Base-by-base conservation (phyloP, 2,113 vertebrate genomes). In the Dipodomys merriami region DNA sequence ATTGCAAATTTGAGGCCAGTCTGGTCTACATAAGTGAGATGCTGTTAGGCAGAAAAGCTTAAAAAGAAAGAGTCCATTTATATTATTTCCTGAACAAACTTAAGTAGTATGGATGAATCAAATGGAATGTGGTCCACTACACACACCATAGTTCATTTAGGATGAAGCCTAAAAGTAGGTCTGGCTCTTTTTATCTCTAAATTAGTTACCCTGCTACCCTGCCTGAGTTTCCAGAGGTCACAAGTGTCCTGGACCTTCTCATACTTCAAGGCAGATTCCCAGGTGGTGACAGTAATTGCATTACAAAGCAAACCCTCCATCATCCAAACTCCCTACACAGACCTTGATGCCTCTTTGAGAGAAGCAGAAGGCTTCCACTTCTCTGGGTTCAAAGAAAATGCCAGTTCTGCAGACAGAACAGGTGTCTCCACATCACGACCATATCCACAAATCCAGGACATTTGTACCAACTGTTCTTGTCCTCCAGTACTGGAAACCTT, bases 261-360 rank as follows among this genome's bases (percentile, higher is more conserved):
- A 8, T 2, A 73, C 92, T 93, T 57, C 20, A 49, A 82, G 82
- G 84, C 84, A 93, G 80, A 91, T 27, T 3, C 83, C 90, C 95
- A 94, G 96, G 94, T 95, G 95, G 96, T 57, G 76, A 77, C 22
- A 65, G 46, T 89, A 91, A 95, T 89, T 96, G 80, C 27, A 29
- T 27, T 30, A 39, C 83, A 77, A 68, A 88, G 76, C 27, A 80
- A 83, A 86, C 71, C 15, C 15, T 27, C 39, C 69, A 23, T 64
- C 82, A 79, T 60, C 69, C 35, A 86, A 39, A 57, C 86, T 88
- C 82, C 53, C 33, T n/a, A 30, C 62, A 49, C 23, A 94, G 86
- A 69, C 53, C 77, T 68, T 69, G 69, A 72, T 13, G 0, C 39
- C n/a, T 89, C 94, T 67, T 46, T 44, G 27, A 80, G 88, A 91